A percentile compares a stretch with the other conserved stretches of the same genome.
Evolutionary conservation across 1,140 invertebrate genomes (phyloP).

Genomic region (Drosophila watanabei): DNA sequence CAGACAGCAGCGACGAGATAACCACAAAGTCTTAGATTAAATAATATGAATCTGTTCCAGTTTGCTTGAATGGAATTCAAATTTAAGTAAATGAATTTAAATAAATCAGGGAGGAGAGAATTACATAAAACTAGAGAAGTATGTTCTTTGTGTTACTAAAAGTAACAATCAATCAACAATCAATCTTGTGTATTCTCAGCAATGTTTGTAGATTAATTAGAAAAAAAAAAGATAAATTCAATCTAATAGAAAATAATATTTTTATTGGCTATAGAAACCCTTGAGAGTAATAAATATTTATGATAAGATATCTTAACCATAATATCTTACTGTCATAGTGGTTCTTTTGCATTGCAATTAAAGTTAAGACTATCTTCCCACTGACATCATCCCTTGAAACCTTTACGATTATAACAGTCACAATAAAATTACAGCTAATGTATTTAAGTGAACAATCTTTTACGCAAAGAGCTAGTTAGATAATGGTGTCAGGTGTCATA

Average conservation of each 20-base stretch:
- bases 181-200: too few species aligned
- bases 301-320: neutral
- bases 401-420: neutral
- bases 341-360: neutral
- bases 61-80: too few species aligned
- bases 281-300: neutral
- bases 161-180: too few species aligned
- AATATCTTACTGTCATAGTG: neutral
- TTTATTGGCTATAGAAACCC: neutral
- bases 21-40: slow-evolving; percentile 5
- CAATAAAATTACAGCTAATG: neutral
- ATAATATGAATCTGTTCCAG: too few species aligned
- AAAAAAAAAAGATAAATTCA: too few species aligned
- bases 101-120: too few species aligned
- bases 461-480: neutral
- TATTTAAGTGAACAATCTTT: neutral
- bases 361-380: neutral
- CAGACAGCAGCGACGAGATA: neutral
- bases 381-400: neutral
- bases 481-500: slow-evolving; percentile 6
- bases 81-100: too few species aligned
- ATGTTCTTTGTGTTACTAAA: too few species aligned
- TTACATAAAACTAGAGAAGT: too few species aligned
- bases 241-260: neutral
- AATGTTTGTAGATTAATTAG: too few species aligned